phyloP scores from a whole-genome alignment of 2,797 vertebrate species.

The Diplodus puntazzo region DNA sequence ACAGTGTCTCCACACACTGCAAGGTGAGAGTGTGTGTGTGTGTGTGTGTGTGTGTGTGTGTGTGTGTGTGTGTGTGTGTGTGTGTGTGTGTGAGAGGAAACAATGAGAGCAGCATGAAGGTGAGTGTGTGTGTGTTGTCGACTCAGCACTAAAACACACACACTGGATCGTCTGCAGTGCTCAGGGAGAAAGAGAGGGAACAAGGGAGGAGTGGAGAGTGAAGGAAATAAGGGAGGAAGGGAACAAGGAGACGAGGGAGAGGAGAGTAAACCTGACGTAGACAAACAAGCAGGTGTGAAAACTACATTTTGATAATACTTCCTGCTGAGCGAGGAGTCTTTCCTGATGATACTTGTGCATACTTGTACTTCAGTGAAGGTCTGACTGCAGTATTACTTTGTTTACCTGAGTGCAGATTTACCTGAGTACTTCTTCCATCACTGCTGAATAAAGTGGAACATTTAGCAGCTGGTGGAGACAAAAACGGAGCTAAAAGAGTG shows the following conservation, averaged over 20 bases:
- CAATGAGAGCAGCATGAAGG: not conserved
- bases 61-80: not conserved
- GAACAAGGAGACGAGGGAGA: not conserved
- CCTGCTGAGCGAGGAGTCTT: too few species aligned
- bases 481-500: too few species aligned
- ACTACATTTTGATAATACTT: too few species aligned
- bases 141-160: not conserved
- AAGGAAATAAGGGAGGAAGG: not conserved
- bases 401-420: too few species aligned
- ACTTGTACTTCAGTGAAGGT: too few species aligned
- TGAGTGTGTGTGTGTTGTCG: not conserved
- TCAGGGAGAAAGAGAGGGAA: slow-evolving; percentile 4
- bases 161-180: not conserved
- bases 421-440: too few species aligned
- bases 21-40: slow-evolving; percentile 82
- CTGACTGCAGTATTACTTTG: too few species aligned
- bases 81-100: not conserved
- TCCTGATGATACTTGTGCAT: too few species aligned
- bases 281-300: too few species aligned
- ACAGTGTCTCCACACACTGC: slow-evolving; percentile 96
- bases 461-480: too few species aligned
- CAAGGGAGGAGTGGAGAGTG: not conserved
- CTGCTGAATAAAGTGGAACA: too few species aligned
- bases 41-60: not conserved
- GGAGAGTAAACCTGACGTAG: not conserved